Evolutionary conservation across 1,140 invertebrate species (phyloP).

Genomic region (Tetramorium simillimum): DNA sequence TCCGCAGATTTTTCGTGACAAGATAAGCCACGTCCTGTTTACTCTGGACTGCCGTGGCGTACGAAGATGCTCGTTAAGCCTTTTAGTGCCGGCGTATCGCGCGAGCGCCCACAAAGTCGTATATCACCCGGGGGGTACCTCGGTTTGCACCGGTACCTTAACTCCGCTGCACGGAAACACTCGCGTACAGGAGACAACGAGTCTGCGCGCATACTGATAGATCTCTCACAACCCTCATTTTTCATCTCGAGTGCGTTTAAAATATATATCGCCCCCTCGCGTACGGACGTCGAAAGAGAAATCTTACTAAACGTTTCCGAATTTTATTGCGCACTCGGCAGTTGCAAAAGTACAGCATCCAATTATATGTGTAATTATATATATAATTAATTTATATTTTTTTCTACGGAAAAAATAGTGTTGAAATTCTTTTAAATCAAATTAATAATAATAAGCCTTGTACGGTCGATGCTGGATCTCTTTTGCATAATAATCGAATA

Average conservation of each 20-base stretch:
- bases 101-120: slow-evolving; percentile 80
- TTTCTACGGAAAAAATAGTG: neutral
- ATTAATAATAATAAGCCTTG: no score
- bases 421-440: neutral
- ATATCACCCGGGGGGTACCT: slow-evolving; percentile 79
- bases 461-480: no score
- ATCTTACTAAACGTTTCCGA: slow-evolving; percentile 16
- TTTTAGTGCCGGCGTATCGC: slow-evolving; percentile 83
- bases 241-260: slow-evolving; percentile 13
- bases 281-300: neutral
- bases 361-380: neutral
- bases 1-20: slow-evolving; percentile 84
- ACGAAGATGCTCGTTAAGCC: slow-evolving; percentile 85
- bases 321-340: neutral
- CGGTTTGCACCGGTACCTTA: slow-evolving; percentile 68
- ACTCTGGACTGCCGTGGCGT: slow-evolving; percentile 80
- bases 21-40: slow-evolving; percentile 86
- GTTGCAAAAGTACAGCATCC: neutral
- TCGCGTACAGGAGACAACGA: slow-evolving; percentile 74
- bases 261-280: slow-evolving; percentile 15
- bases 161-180: slow-evolving; percentile 70
- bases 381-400: neutral
- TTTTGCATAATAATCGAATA: no score
- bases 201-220: slow-evolving; percentile 72
- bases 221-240: slow-evolving; percentile 42